A percentile compares a stretch with the other conserved stretches of the same genome.
Conservation (phyloP, 2,113 vertebrate species). For the Plestiodon gilberti region DNA sequence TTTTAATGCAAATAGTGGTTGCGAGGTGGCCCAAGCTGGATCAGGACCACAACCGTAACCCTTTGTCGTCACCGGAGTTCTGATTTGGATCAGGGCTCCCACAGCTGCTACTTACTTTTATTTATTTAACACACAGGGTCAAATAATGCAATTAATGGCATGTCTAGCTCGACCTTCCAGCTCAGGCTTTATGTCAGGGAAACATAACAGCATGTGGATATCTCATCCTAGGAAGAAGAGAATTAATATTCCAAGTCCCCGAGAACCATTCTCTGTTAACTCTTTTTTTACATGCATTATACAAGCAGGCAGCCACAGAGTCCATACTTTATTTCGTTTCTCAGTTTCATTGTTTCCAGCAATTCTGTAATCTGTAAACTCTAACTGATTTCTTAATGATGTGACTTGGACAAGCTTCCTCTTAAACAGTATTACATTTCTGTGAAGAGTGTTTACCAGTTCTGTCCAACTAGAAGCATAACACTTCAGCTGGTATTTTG, state of each 20-base stretch:
- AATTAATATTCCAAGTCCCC: neutral
- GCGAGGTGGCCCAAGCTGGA: too few species aligned
- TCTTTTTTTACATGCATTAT: neutral
- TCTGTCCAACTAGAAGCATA: neutral
- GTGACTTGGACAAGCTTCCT: neutral
- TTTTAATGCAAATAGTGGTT: too few species aligned
- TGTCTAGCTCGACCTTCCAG: too few species aligned
- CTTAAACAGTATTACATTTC: neutral
- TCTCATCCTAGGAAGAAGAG: neutral
- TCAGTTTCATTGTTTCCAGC: neutral
- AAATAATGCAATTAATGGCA: too few species aligned
- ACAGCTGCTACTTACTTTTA: too few species aligned
- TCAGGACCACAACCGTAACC: too few species aligned
- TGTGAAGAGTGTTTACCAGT: neutral
- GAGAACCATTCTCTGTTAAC: neutral
- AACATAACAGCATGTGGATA: neutral
- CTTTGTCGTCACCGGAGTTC: too few species aligned
- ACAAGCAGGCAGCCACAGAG: neutral
- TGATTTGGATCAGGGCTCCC: too few species aligned
- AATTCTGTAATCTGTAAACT: neutral
- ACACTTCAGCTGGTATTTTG: neutral
- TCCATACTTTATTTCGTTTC: neutral
- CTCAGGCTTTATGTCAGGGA: neutral
- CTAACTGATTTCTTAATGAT: neutral
- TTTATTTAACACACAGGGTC: too few species aligned